These are phyloP conservation scores for Endotricha flammealis DNA, from an alignment of 2,888 invertebrate genomes.

Conservation along the genomic window DNA sequence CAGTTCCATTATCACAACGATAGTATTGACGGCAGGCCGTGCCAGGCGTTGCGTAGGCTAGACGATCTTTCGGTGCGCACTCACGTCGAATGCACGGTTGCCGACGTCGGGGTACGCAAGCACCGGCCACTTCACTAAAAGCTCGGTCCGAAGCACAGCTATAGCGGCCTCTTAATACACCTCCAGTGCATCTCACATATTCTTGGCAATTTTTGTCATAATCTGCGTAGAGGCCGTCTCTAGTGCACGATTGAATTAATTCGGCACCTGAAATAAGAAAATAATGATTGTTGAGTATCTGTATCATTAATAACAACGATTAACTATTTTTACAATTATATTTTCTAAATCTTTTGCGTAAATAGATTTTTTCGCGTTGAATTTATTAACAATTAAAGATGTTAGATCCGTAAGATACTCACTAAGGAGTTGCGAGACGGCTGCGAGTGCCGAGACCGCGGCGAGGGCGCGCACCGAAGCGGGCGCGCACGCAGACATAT, in stretches of 20 bases:
- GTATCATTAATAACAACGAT: too few species aligned
- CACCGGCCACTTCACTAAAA: conserved; percentile 61
- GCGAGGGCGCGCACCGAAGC: conserved; percentile 31
- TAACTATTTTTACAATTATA: too few species aligned
- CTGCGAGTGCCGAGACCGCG: conserved; percentile 20
- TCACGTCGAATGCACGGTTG: conserved; percentile 57
- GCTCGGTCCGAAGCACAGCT: conserved; percentile 54
- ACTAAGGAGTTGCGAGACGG: conserved; percentile 38
- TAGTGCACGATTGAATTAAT: conserved; percentile 39
- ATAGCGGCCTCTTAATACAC: conserved; percentile 46
- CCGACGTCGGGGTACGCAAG: conserved; percentile 55
- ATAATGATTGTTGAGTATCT: conserved; percentile 4
- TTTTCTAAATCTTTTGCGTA: too few species aligned
- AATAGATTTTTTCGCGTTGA: too few species aligned
- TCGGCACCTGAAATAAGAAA: conserved; percentile 35
- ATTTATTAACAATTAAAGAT: too few species aligned
- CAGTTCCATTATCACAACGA: conserved; percentile 71
- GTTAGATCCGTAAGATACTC: conserved; percentile 40
- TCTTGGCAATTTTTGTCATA: conserved; percentile 63
- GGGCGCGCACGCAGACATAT: conserved; percentile 65
- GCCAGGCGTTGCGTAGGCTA: conserved; percentile 75
- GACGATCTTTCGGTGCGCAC: conserved; percentile 50
- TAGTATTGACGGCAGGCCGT: conserved; percentile 79
- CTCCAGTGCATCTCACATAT: conserved; percentile 61
- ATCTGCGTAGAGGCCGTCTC: conserved; percentile 66